Conservation (phyloP, 1,140 invertebrate species). For the Drosophila sp. region DNA sequence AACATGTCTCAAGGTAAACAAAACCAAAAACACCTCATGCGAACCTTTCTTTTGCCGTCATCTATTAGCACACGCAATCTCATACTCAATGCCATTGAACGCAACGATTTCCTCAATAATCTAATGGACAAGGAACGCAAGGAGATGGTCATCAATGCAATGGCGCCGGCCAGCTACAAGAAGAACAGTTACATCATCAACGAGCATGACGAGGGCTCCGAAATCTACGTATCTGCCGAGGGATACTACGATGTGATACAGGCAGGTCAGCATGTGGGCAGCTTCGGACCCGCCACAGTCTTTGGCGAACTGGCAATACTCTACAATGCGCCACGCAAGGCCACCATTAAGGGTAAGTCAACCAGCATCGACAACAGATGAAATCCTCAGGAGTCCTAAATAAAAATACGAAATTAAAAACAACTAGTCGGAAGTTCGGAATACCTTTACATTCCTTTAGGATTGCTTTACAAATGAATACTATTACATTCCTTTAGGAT, state of each 20-base stretch:
- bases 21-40: background rate
- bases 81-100: slow-evolving; percentile 88
- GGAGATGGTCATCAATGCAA: slow-evolving; percentile 94
- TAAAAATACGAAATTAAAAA: too few relatives aligned
- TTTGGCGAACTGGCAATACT: slow-evolving; percentile 97
- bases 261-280: slow-evolving; percentile 90
- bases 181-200: slow-evolving; percentile 92
- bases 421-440: too few relatives aligned
- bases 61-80: slow-evolving; percentile 85
- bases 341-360: slow-evolving; percentile 91
- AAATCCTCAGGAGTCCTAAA: too few relatives aligned
- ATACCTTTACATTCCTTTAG: too few relatives aligned
- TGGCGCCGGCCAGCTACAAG: slow-evolving; percentile 92
- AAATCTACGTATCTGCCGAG: slow-evolving; percentile 92
- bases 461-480: too few relatives aligned
- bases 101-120: slow-evolving; percentile 97
- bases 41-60: background rate
- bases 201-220: slow-evolving; percentile 93
- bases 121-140: slow-evolving; percentile 93
- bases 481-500: too few relatives aligned
- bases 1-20: slow-evolving; percentile 31
- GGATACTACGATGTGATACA: slow-evolving; percentile 95
- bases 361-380: too few relatives aligned
- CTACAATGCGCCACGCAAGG: slow-evolving; percentile 95
- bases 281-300: slow-evolving; percentile 93